Percentiles rank a stretch among this genome's conserved stretches.
These are phyloP conservation scores for Chrysopa pallens DNA, from an alignment of 1,140 invertebrate species.

Conservation along the genomic window DNA sequence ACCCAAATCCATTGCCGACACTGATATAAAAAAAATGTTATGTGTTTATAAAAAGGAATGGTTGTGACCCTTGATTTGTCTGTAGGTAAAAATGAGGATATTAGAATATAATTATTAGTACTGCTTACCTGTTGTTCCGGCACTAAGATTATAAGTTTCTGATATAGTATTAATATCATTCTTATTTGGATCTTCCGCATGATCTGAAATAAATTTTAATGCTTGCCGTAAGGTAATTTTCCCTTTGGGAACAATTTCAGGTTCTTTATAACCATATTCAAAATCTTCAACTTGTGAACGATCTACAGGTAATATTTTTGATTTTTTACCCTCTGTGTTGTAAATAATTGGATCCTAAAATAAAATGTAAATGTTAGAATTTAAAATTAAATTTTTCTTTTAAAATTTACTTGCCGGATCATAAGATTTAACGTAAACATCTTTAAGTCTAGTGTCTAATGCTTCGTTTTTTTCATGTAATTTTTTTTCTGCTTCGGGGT, in stretches of 20 bases:
- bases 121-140: conserved; percentile 32
- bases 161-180: conserved; percentile 39
- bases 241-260: conserved; percentile 27
- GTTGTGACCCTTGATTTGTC: no score
- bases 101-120: conserved; percentile 3
- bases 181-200: conserved; percentile 35
- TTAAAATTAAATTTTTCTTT: conserved; percentile 1
- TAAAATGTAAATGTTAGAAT: conserved; percentile 1
- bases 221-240: conserved; percentile 29
- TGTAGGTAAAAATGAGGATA: no score
- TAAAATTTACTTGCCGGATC: conserved; percentile 3
- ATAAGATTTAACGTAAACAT: conserved; percentile 1
- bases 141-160: conserved; percentile 41
- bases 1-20: neutral
- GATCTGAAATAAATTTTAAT: conserved; percentile 36
- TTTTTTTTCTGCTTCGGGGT: conserved; percentile 33
- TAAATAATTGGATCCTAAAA: conserved; percentile 6
- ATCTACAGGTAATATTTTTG: conserved; percentile 24
- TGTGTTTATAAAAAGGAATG: neutral
- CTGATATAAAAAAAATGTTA: neutral
- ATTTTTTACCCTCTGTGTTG: conserved; percentile 11
- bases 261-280: conserved; percentile 36
- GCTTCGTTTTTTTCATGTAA: conserved; percentile 32
- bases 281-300: conserved; percentile 19
- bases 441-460: conserved; percentile 27